Conservation (phyloP, 2,113 vertebrate species). For the Myotis yumanensis region DNA sequence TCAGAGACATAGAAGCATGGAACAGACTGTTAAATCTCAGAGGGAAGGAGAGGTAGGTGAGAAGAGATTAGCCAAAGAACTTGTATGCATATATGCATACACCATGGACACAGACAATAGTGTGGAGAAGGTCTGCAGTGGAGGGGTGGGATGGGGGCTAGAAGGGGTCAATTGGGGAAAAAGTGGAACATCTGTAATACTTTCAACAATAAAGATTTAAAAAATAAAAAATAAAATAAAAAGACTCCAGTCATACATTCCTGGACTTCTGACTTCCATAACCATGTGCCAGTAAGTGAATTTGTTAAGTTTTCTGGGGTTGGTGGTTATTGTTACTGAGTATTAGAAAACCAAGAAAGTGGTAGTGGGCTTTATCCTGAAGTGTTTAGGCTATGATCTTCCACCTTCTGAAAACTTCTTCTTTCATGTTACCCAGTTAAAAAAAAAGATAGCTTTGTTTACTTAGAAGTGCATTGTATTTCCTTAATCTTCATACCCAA, state of each 20-base stretch:
- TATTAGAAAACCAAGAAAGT: neutral
- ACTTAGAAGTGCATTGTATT: neutral
- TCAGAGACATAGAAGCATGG: too few relatives aligned
- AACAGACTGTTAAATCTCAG: too few relatives aligned
- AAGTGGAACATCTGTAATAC: too few relatives aligned
- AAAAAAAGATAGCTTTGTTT: neutral
- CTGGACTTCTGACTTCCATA: neutral
- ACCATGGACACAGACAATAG: too few relatives aligned
- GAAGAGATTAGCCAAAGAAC: too few relatives aligned
- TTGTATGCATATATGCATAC: too few relatives aligned
- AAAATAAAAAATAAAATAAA: too few relatives aligned
- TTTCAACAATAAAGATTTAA: too few relatives aligned
- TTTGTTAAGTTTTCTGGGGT: neutral
- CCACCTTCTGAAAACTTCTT: neutral
- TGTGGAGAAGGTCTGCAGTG: too few relatives aligned
- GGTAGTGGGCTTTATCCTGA: neutral
- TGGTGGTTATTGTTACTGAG: neutral
- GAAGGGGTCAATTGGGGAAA: too few relatives aligned
- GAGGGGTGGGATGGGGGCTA: too few relatives aligned
- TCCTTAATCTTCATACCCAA: neutral
- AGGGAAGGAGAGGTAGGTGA: too few relatives aligned
- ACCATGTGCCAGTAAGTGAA: neutral
- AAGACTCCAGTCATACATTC: neutral
- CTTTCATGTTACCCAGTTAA: neutral
- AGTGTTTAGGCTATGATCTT: neutral